Base-by-base conservation (phyloP, 2,888 invertebrate species). In the Lordiphosa andalusiaca region DNA sequence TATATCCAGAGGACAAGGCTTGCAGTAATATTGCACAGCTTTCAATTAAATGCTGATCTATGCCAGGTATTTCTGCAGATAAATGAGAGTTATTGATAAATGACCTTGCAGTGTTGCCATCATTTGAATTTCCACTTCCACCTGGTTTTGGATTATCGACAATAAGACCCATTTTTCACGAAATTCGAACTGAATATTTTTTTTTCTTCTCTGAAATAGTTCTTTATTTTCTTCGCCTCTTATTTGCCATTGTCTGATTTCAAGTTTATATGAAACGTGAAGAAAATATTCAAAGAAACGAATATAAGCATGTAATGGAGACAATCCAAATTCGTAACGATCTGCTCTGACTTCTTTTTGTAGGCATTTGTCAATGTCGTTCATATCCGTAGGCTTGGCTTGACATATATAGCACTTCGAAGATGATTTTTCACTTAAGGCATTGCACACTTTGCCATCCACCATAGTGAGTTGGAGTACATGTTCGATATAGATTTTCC, bases 361-460 rank as follows among this genome's bases (percentile, higher is more conserved):
- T 37, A 44, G 13, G 23, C 63, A 64, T 47, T 54, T 51, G n/a
- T 58, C 48, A 42, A 58, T 37, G 21, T 61, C 53, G 47, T 62
- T 57, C 35, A 66, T 67, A 40, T 60, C 47, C 5, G 47, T 61
- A 19, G 64, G 59, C 47, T 48, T 70, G 4, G 67, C 58, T 40
- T 47, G 39, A 23, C 23, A 23, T 23, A 23, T 23, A 6, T 37
- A 37, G 40, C 40, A 40, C 16, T 40, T 67, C 47, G 55, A 35
- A 48, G 61, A 61, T 38, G 61, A 49, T 9, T 58, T 58, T 55
- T 58, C 47, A 49, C 39, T 66, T 62, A 64, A 39, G 38, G 59
- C 61, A 56, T 65, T 67, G 48, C 67, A 71, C 36, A 67, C 51
- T 54, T 68, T 64, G 6, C 67, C 58, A 65, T 71, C 53, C 6